These are phyloP conservation scores for Lepidurus couesii DNA, from an alignment of 1,140 invertebrate genomes.

Conservation along the genomic window DNA sequence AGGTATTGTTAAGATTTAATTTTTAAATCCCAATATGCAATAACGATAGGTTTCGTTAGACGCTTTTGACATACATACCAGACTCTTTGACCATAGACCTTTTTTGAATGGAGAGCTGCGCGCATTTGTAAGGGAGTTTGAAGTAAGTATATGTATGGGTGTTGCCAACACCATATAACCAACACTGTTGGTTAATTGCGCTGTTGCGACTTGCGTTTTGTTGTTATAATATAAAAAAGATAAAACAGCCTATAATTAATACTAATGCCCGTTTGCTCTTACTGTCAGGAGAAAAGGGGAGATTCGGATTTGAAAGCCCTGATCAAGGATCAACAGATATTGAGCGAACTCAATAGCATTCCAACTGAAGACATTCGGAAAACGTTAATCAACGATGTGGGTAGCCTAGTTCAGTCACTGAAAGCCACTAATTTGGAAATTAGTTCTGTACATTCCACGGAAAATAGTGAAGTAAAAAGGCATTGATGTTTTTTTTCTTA, in stretches of 20 bases:
- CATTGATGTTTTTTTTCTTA: not conserved
- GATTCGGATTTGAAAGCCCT: conserved; percentile 72
- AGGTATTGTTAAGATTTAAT: not conserved
- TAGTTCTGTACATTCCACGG: not conserved
- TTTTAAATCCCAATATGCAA: not conserved
- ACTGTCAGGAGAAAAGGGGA: conserved; percentile 59
- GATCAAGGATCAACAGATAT: conserved; percentile 66
- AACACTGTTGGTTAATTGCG: too few species aligned
- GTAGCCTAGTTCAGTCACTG: not conserved
- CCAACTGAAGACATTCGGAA: conserved; percentile 50
- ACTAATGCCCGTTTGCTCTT: conserved; percentile 17
- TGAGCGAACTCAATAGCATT: conserved; percentile 67
- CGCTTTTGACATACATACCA: conserved; percentile 69
- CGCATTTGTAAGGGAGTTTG: conserved; percentile 73
- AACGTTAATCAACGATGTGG: not conserved
- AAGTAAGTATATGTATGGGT: conserved; percentile 53
- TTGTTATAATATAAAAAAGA: too few species aligned
- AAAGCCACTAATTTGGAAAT: not conserved
- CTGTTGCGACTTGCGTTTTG: too few species aligned
- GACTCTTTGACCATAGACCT: conserved; percentile 75
- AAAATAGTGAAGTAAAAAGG: not conserved
- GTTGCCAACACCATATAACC: too few species aligned
- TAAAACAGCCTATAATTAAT: not conserved
- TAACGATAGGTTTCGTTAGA: conserved; percentile 50
- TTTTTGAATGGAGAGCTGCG: conserved; percentile 77